Conservation (phyloP, 2,113 vertebrate species). For the Xenopus laevis region DNA sequence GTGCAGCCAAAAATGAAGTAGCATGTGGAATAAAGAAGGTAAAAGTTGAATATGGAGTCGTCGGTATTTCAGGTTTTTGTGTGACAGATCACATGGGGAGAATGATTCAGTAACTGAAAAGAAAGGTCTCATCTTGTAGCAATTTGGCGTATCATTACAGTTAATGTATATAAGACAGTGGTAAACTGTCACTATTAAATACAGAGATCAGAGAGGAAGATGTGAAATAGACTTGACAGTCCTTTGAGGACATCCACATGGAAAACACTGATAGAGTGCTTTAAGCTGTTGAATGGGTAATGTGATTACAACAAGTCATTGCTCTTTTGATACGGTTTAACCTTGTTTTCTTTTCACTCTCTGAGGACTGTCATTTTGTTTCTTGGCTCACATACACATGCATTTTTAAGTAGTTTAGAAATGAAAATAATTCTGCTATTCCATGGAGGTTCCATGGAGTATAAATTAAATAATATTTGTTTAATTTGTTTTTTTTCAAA, state of each 20-base stretch:
- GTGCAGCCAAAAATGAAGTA: no score
- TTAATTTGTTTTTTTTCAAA: no score
- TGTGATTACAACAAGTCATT: constrained; percentile 18
- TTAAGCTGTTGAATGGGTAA: constrained; percentile 1
- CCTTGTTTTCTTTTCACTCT: constrained; percentile 1
- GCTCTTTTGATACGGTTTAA: constrained; percentile 8
- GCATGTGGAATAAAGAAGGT: no score
- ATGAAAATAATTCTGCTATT: no score
- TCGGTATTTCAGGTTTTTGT: neutral
- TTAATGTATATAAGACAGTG: constrained; percentile 22
- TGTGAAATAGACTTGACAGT: constrained; percentile 18
- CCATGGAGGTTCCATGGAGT: no score
- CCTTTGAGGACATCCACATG: constrained; percentile 21
- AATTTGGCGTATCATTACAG: constrained; percentile 12
- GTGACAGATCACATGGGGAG: constrained; percentile 1
- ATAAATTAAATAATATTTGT: no score
- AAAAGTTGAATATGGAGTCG: no score
- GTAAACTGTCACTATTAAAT: constrained; percentile 24
- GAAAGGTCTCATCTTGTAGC: neutral
- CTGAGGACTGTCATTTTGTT: constrained; percentile 4
- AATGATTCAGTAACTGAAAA: neutral
- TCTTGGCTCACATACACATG: neutral
- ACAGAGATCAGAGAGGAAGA: constrained; percentile 27
- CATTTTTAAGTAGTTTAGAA: no score
- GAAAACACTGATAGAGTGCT: constrained; percentile 1